These are phyloP conservation scores for Vireo altiloquus DNA, from an alignment of 2,113 vertebrate species.

Conservation along the genomic window DNA sequence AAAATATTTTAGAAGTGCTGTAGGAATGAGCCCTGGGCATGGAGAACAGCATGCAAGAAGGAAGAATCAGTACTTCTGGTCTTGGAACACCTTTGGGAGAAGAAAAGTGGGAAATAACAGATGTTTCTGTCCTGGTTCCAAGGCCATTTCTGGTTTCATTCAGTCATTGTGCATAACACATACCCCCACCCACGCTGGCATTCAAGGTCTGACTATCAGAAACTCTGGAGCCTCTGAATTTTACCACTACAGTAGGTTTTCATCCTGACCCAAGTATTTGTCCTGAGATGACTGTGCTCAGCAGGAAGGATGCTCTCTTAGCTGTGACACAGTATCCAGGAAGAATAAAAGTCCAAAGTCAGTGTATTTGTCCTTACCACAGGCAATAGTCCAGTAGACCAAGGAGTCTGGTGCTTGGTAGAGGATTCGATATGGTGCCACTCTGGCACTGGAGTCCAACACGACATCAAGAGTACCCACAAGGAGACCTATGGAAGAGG, in stretches of 20 bases:
- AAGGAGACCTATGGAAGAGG: constrained; percentile 81
- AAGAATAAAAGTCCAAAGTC: background rate
- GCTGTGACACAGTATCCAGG: background rate
- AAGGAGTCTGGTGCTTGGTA: constrained; percentile 96
- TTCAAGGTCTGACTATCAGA: background rate
- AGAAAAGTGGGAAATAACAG: background rate
- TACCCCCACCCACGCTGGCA: background rate
- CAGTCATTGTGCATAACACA: background rate
- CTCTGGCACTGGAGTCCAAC: constrained; percentile 94
- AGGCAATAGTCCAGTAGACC: constrained; percentile 93
- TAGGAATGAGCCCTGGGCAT: background rate
- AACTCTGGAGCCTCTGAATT: background rate
- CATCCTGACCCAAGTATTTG: background rate
- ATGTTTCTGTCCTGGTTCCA: background rate
- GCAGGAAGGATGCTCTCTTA: background rate
- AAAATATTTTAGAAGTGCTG: background rate
- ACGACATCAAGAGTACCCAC: constrained; percentile 97
- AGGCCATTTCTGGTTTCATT: background rate
- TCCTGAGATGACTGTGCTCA: background rate
- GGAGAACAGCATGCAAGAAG: background rate
- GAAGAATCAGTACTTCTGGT: background rate
- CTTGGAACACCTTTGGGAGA: background rate
- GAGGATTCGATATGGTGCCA: constrained; percentile 93
- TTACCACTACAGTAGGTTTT: background rate
- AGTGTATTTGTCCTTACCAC: constrained; percentile 78